Conservation (phyloP, 2,888 invertebrate genomes). For the Euplagia quadripunctaria region DNA sequence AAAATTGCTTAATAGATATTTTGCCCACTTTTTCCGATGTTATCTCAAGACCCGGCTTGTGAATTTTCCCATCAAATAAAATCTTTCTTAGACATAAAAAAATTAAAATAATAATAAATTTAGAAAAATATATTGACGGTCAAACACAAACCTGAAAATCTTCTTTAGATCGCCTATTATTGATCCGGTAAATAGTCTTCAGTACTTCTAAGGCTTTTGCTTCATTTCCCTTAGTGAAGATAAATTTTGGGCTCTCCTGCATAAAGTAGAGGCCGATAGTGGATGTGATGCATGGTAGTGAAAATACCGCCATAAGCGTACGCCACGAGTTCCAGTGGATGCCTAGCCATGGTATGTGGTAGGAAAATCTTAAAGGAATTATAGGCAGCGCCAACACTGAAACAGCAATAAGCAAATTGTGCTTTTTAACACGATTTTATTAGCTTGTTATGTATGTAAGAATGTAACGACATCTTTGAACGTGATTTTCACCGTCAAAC, state of each 20-base stretch:
- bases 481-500: too few relatives aligned
- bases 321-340: conserved; percentile 91
- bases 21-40: too few relatives aligned
- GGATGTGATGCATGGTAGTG: conserved; percentile 88
- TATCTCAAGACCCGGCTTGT: too few relatives aligned
- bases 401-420: conserved; percentile 30
- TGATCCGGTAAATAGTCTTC: conserved; percentile 67
- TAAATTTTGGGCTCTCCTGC: conserved; percentile 93
- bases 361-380: conserved; percentile 85
- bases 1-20: too few relatives aligned
- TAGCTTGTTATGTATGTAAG: neutral
- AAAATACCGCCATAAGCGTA: conserved; percentile 88
- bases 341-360: conserved; percentile 71
- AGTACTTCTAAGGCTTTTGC: conserved; percentile 84
- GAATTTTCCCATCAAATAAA: too few relatives aligned
- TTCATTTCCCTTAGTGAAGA: conserved; percentile 86
- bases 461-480: too few relatives aligned
- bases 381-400: conserved; percentile 89
- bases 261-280: conserved; percentile 85
- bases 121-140: neutral
- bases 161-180: conserved; percentile 55
- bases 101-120: too few relatives aligned
- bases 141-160: conserved; percentile 59
- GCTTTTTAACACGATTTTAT: too few relatives aligned
- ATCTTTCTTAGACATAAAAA: too few relatives aligned